Base-by-base conservation (phyloP, 2,113 vertebrate genomes). In the Carassius carassius region DNA sequence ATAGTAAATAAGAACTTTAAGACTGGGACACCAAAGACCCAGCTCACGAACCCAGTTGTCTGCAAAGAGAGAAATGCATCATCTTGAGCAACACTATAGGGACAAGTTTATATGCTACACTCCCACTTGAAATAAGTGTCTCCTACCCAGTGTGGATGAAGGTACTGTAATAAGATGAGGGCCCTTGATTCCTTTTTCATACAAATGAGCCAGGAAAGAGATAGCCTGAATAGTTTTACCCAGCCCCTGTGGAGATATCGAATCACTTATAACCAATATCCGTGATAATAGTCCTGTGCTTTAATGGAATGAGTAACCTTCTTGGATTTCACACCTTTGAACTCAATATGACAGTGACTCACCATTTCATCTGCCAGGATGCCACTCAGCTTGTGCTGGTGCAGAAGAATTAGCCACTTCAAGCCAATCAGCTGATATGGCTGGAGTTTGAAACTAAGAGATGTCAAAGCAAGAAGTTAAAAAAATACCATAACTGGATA, bases 341-440 rank as follows among this genome's bases (percentile, higher is more conserved):
- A 51, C 29, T 79, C 5, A 21, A 56, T 70, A 8, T 41, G 6
- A 78, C 12, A 25, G 10, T 4, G 29, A 41, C 96, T 95, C 90
- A 99, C 98, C 98, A 99, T 99, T 95, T 99, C 98, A 94, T 99
- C 97, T 85, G 98, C 98, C 41, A 99, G 94, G 91, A 99, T 99
- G 1, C 95, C 97, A 86, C 98, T 99, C 80, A 99, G 92, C 14
- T 95, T 94, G 23, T 99, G 97, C 69, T 98, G 95, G 90, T 99
- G 93, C 54, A 99, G 92, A 63, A 99, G 92, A 23, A 96, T 93
- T 91, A 99, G 92, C 98, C 98, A 99, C 87, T 99, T 98, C 83
- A 99, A 93, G 79, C 97, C 98, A 88, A 99, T 97, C 86, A 98
- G 92, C 95, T 99, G 98, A 93, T 98, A 99, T 0, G 97, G 94